Evolutionary conservation across 2,113 vertebrate species (phyloP), one percentile per base, ranked within the genome.

Genomic region (Sprattus sprattus): DNA sequence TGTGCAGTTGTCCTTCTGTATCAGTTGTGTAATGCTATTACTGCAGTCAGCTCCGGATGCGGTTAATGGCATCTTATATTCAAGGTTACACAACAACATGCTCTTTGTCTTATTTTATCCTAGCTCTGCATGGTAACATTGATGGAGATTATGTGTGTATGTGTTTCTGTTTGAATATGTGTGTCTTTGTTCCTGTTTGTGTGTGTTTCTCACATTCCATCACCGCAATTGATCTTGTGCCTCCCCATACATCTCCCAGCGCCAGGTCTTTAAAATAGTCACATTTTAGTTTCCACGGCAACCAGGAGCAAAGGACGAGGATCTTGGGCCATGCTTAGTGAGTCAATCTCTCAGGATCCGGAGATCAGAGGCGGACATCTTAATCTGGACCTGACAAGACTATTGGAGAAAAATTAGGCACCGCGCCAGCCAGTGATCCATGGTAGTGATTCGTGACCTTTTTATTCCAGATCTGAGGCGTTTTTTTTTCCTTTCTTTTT

Each of bases 261-360:
- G 28, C 7, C 81, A 39, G 75, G 87, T 82, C 88, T 91, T 94
- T 90, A 89, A 91, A 94, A 92, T 94, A 94, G 93, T 93, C 92
- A 89, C 92, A 90, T 89, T 89, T 91, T 87, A 84, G 95, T 95
- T 96, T 94, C 95, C 94, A 93, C 84, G 93, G 95, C 91, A 95
- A 96, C 92, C 89, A 39, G 91, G 89, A 93, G 93, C 92, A 89
- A 75, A 92, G 93, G 91, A 92, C 92, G 87, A 75, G 81, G 89
- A 92, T 91, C 90, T 91, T 90, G 92, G 92, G 92, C 83, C 90
- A 91, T 91, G 89, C 39, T 90, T 90, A 87, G 84, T 32, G 28
- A 89, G 83, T 60, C 84, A 39, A 85, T 87, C 89, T 86, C 89
- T 83, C 78, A 52, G 88, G 89, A 87, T 67, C 52, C 50, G 83